Conservation (phyloP, 2,888 invertebrate genomes). For the Stenolophus ochropezus region DNA sequence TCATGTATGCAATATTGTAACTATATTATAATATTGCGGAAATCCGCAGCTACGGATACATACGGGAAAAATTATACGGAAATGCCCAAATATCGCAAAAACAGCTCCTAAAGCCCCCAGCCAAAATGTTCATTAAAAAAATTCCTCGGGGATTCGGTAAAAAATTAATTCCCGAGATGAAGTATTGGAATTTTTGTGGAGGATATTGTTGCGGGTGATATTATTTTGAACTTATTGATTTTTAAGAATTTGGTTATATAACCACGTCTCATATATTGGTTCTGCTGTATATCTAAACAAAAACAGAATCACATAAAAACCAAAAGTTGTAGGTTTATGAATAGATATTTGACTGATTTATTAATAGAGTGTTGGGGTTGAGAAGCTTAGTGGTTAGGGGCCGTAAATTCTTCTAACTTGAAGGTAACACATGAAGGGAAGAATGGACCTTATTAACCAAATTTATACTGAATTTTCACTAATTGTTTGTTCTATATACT, state of each 20-base stretch:
- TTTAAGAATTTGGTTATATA: neutral
- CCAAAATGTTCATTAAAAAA: slow-evolving; percentile 58
- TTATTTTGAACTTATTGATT: slow-evolving; percentile 7
- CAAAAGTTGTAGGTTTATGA: too few relatives aligned
- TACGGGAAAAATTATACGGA: neutral
- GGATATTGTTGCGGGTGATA: slow-evolving; percentile 13
- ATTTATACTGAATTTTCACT: too few relatives aligned
- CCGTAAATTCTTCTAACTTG: too few relatives aligned
- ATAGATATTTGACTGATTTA: too few relatives aligned
- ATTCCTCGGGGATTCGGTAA: slow-evolving; percentile 51
- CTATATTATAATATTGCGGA: slow-evolving; percentile 54
- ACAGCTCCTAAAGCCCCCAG: neutral
- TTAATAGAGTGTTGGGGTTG: too few relatives aligned
- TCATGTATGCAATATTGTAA: slow-evolving; percentile 57
- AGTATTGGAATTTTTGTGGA: slow-evolving; percentile 49
- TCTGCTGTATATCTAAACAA: too few relatives aligned
- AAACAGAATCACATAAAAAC: too few relatives aligned
- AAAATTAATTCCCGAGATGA: slow-evolving; percentile 50
- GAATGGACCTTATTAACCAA: too few relatives aligned
- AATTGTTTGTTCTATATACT: too few relatives aligned
- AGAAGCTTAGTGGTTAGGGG: too few relatives aligned
- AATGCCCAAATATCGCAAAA: slow-evolving; percentile 17
- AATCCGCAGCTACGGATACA: slow-evolving; percentile 27
- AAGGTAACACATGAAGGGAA: too few relatives aligned
- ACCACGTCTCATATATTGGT: too few relatives aligned